Conservation (phyloP, 2,888 invertebrate species). For the Nemotelus nigrinus region DNA sequence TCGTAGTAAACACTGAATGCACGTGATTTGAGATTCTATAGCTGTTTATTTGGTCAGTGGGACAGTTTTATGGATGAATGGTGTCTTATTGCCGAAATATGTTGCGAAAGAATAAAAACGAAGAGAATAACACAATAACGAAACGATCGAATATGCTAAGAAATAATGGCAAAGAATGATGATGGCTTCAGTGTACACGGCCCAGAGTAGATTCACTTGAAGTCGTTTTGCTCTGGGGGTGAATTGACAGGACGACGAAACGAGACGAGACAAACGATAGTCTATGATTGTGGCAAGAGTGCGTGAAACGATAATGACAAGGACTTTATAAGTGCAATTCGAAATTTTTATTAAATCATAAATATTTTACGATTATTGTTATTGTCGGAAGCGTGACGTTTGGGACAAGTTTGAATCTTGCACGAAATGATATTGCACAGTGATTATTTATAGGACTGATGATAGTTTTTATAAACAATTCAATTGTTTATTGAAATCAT, state of each 20-base stretch:
- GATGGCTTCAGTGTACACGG: too few species aligned
- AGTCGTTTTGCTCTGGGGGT: too few species aligned
- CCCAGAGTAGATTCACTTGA: too few species aligned
- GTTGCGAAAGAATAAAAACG: slow-evolving; percentile 18
- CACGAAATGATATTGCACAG: not conserved
- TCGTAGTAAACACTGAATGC: slow-evolving; percentile 39
- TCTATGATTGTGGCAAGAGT: slow-evolving; percentile 27
- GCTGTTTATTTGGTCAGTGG: slow-evolving; percentile 44
- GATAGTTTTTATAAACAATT: not conserved
- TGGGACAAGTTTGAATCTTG: not conserved
- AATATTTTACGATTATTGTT: slow-evolving; percentile 8
- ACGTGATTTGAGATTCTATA: slow-evolving; percentile 43
- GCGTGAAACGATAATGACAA: slow-evolving; percentile 20
- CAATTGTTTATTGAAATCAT: too few species aligned
- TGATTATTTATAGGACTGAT: not conserved
- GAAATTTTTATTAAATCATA: slow-evolving; percentile 32
- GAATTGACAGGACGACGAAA: not conserved
- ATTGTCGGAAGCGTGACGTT: not conserved
- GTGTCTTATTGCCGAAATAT: slow-evolving; percentile 37
- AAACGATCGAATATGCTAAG: slow-evolving; percentile 30
- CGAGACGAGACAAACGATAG: not conserved
- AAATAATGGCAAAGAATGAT: slow-evolving; percentile 17
- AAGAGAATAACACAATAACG: not conserved
- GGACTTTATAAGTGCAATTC: slow-evolving; percentile 12
- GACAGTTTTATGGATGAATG: slow-evolving; percentile 38